Evolutionary conservation across 1,140 invertebrate species (phyloP).

Genomic region (Nixonia krombeini): DNA sequence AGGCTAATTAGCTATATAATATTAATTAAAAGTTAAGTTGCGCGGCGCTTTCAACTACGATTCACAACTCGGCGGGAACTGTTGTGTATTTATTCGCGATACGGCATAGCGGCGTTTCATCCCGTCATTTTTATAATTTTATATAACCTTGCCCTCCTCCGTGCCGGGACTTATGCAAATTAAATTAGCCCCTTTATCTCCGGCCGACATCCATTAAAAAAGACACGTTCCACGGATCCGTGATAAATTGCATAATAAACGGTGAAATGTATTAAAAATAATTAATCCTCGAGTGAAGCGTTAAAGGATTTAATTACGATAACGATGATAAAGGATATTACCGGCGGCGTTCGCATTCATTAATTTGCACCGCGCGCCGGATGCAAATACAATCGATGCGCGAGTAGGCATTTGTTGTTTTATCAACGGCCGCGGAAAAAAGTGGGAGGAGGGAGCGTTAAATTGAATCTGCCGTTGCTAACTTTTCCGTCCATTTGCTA

Average conservation of each 20-base stretch:
- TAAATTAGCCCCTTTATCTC: not conserved
- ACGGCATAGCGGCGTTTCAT: slow-evolving; percentile 22
- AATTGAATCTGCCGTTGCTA: slow-evolving; percentile 40
- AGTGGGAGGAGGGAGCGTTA: no score
- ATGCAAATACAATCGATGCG: not conserved
- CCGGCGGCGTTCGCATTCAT: not conserved
- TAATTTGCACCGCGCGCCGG: not conserved
- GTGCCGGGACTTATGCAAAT: slow-evolving; percentile 10
- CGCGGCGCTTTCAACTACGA: slow-evolving; percentile 48
- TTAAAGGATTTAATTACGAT: no score
- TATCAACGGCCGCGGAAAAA: slow-evolving; percentile 4
- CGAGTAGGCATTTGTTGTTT: not conserved
- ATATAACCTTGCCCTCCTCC: slow-evolving; percentile 1
- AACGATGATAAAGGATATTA: not conserved
- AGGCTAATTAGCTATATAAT: slow-evolving; percentile 71
- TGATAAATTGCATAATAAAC: no score
- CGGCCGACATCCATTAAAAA: no score
- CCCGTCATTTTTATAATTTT: slow-evolving; percentile 24
- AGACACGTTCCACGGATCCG: no score
- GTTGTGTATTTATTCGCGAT: slow-evolving; percentile 35
- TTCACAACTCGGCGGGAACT: slow-evolving; percentile 33
- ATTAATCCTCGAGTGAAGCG: no score
- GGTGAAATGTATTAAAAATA: no score
- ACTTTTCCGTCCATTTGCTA: slow-evolving; percentile 55
- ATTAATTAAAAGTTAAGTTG: slow-evolving; percentile 71